These are phyloP conservation scores for Eilema depressum DNA, from an alignment of 2,888 invertebrate genomes.

Conservation along the genomic window DNA sequence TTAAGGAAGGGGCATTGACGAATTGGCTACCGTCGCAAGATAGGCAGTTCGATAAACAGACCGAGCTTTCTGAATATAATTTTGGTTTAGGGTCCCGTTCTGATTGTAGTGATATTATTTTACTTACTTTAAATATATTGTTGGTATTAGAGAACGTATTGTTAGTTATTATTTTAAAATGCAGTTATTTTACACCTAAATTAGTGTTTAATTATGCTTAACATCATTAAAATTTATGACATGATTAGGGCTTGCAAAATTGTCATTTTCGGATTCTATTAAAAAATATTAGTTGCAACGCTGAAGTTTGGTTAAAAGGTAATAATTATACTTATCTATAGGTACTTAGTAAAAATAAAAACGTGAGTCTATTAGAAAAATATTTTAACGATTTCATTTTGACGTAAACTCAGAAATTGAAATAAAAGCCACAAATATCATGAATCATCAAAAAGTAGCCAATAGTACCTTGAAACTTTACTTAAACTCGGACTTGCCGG, in stretches of 20 bases:
- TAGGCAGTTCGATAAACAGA: constrained; percentile 78
- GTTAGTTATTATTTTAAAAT: background rate
- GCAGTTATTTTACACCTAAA: background rate
- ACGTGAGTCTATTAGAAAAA: background rate
- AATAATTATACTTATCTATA: background rate
- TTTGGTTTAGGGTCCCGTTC: constrained; percentile 55
- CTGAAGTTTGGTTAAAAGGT: background rate
- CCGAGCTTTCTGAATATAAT: constrained; percentile 52
- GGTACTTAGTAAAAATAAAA: no score
- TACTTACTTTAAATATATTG: background rate
- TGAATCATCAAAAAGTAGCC: background rate
- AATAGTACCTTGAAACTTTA: constrained; percentile 16
- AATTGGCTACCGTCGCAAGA: constrained; percentile 82
- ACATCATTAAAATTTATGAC: background rate
- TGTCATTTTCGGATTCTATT: background rate
- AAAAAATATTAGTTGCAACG: background rate
- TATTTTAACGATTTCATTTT: background rate
- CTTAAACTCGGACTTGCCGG: constrained; percentile 36
- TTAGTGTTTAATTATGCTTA: background rate
- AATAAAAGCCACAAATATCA: background rate
- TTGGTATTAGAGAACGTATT: background rate
- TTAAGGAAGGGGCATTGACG: constrained; percentile 84
- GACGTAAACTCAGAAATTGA: background rate
- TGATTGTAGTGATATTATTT: constrained; percentile 14
- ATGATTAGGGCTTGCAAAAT: background rate